Conservation (phyloP, 2,797 vertebrate species). For the Chelidonichthys spinosus region DNA sequence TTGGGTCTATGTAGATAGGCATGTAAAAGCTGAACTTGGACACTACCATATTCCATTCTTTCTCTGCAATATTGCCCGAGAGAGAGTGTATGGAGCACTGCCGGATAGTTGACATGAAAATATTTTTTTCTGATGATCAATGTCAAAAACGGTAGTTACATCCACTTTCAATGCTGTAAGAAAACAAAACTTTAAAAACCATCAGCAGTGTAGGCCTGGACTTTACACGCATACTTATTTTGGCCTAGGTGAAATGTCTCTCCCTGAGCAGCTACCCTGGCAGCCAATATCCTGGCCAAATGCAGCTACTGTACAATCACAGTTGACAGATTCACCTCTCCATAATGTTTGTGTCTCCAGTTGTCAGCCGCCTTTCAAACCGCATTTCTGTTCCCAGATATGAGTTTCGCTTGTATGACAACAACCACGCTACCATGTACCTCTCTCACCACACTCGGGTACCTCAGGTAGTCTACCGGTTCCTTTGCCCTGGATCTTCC, state of each 20-base stretch:
- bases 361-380: not conserved
- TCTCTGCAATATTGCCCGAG: too few relatives aligned
- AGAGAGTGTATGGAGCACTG: too few relatives aligned
- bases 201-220: not conserved
- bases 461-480: not conserved
- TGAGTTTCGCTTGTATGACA: constrained; percentile 1
- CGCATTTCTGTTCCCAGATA: not conserved
- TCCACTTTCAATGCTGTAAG: not conserved
- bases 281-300: not conserved
- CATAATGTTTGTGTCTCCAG: not conserved
- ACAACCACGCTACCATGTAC: not conserved
- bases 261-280: not conserved
- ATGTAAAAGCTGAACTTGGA: too few relatives aligned
- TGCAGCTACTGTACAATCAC: not conserved
- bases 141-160: not conserved
- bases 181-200: not conserved
- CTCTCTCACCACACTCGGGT: not conserved
- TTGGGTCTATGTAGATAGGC: too few relatives aligned
- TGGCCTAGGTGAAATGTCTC: not conserved
- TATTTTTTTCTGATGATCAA: not conserved
- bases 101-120: not conserved
- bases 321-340: not conserved
- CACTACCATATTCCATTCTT: too few relatives aligned
- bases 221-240: constrained; percentile 1
- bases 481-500: not conserved